Evolutionary conservation across 2,113 vertebrate species (phyloP), one percentile per base, ranked within the genome.

Genomic region (Mohoua ochrocephala): DNA sequence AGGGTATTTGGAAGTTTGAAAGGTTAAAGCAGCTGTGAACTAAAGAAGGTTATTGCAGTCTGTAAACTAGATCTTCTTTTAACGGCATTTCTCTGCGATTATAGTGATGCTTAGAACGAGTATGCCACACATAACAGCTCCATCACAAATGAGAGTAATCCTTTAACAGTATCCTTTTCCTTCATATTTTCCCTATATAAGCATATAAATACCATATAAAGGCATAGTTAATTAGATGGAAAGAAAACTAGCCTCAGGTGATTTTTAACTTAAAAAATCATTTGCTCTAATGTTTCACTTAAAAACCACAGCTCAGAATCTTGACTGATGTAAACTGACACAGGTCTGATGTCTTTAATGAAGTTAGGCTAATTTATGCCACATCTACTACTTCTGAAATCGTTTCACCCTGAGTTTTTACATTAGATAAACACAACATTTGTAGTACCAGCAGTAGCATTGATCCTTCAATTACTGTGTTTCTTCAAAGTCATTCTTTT

Each of bases 331-430:
- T 67, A 89, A 87, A 91, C 11, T 50, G 50, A 69, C 82, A 75
- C 50, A 95, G n/a, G 12, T 91, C 31, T 81, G 30, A 67, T 64
- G 41, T 65, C 52, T 67, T 69, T 15, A 10, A 17, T 56, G 71
- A 80, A 68, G 16, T 67, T 44, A 87, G 64, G 18, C 20, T n/a
- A 73, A 75, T 92, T 86, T 41, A 80, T 67, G 39, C 21, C 60
- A 84, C 69, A 89, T 70, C 78, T 91, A 78, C 78, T 60, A 64
- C 41, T 33, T 89, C 44, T 87, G 90, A 93, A 96, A 68, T 87
- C 39, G 37, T 64, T 91, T 95, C 37, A 87, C 68, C 35, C 54
- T 65, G 57, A 68, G 73, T 93, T 93, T 77, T 94, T 87, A 45
- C 57, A 78, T 69, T 65, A 94, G 15, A 87, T 76, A 89, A 87